A percentile compares a stretch with the other conserved stretches of the same genome.
These are phyloP conservation scores for Ptychadena robeensis DNA, from an alignment of 2,797 vertebrate genomes.

Conservation along the genomic window DNA sequence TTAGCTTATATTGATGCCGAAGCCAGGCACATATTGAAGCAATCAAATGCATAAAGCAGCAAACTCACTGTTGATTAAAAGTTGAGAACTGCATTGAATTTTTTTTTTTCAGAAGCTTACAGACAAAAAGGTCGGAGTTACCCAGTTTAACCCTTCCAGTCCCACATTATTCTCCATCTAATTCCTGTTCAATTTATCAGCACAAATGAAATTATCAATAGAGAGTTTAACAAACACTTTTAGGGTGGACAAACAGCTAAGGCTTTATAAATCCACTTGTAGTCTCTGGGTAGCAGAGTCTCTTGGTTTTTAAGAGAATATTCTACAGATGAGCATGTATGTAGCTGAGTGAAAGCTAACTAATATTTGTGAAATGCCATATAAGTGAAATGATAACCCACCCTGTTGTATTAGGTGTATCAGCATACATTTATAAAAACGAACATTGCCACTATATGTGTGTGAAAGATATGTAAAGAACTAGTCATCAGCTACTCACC, in stretches of 20 bases:
- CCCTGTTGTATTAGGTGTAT: no score
- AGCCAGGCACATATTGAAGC: constrained; percentile 63
- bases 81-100: constrained; percentile 65
- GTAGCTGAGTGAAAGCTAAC: no score
- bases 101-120: constrained; percentile 64
- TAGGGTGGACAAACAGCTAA: neutral
- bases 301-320: no score
- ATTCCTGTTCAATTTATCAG: constrained; percentile 26
- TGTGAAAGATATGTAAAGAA: no score
- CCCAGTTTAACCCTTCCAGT: constrained; percentile 29
- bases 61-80: constrained; percentile 69
- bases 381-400: no score
- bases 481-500: no score
- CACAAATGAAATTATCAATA: constrained; percentile 35
- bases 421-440: no score
- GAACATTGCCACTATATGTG: no score
- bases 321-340: no score
- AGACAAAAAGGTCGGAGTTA: constrained; percentile 42
- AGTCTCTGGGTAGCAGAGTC: neutral
- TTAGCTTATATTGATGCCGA: constrained; percentile 65
- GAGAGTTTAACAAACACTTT: constrained; percentile 6
- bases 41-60: constrained; percentile 66
- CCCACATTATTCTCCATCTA: constrained; percentile 11
- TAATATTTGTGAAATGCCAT: no score
- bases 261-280: neutral